Percentiles rank a stretch among this genome's conserved stretches.
phyloP scores from a whole-genome alignment of 35 echinoderm and acorn worm genomes.

The Heliocidaris tuberculata region DNA sequence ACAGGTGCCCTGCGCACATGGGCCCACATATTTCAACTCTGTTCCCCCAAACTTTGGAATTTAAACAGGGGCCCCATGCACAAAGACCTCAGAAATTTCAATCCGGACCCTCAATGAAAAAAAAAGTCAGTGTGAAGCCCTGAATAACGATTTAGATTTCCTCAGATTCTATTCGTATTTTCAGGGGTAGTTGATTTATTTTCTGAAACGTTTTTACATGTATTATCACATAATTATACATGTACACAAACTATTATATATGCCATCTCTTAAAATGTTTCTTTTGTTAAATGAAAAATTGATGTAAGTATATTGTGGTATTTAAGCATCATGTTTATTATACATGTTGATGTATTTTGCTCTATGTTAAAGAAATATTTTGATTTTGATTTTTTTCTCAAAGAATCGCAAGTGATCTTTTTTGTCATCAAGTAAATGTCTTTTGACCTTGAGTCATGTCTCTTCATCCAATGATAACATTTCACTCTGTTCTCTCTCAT shows the following conservation, averaged over 20 bases:
- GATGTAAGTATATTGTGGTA: not conserved
- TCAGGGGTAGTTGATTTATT: too few species aligned
- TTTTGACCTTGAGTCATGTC: not conserved
- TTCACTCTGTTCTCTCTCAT: constrained; percentile 10
- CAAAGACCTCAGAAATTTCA: too few species aligned
- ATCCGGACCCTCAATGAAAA: too few species aligned
- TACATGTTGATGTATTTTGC: not conserved
- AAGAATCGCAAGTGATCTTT: not conserved
- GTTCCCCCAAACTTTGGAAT: too few species aligned
- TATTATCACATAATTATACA: not conserved
- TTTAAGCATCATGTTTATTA: not conserved
- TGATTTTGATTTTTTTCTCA: not conserved
- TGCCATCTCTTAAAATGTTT: not conserved
- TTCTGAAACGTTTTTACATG: too few species aligned
- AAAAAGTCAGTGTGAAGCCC: too few species aligned
- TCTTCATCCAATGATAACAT: not conserved
- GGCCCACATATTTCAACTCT: too few species aligned
- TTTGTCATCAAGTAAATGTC: not conserved
- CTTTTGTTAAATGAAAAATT: not conserved
- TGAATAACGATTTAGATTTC: too few species aligned
- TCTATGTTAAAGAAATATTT: not conserved
- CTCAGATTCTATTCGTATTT: too few species aligned
- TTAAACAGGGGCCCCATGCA: too few species aligned
- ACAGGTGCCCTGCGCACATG: too few species aligned
- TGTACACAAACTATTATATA: too few species aligned